phyloP scores from a whole-genome alignment of 1,140 invertebrate species.

The Watersipora subatra region DNA sequence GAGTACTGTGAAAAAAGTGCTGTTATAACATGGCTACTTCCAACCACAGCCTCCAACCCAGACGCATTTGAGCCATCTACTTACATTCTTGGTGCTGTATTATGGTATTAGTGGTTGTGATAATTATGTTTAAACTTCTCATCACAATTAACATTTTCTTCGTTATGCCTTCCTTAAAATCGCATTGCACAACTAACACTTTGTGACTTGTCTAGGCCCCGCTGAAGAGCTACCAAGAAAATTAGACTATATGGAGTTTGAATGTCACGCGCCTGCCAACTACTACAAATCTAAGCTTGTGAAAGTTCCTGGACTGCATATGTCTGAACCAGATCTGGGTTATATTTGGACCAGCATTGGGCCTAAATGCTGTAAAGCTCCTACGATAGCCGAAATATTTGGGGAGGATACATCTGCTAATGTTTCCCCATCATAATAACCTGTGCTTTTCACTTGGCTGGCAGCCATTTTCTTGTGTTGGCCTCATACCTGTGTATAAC shows the following conservation, averaged over 20 bases:
- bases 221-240: constrained; percentile 78
- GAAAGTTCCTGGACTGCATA: not conserved
- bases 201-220: constrained; percentile 58
- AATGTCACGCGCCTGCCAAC: constrained; percentile 81
- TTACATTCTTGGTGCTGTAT: constrained; percentile 75
- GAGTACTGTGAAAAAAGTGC: constrained; percentile 87
- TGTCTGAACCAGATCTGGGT: constrained; percentile 31
- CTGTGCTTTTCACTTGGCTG: too few species aligned
- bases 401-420: too few species aligned
- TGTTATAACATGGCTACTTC: constrained; percentile 78
- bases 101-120: constrained; percentile 6
- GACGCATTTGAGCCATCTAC: constrained; percentile 73
- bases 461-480: too few species aligned
- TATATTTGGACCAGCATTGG: constrained; percentile 40
- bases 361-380: constrained; percentile 26
- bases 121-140: constrained; percentile 14
- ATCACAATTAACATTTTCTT: too few species aligned
- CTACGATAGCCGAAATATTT: constrained; percentile 30
- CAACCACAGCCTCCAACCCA: constrained; percentile 63
- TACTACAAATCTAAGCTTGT: constrained; percentile 54
- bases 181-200: too few species aligned
- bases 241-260: constrained; percentile 73
- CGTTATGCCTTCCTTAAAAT: too few species aligned
- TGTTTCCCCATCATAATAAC: too few species aligned
- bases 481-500: too few species aligned